Conservation (phyloP, 2,797 vertebrate species). For the Crenichthys baileyi region DNA sequence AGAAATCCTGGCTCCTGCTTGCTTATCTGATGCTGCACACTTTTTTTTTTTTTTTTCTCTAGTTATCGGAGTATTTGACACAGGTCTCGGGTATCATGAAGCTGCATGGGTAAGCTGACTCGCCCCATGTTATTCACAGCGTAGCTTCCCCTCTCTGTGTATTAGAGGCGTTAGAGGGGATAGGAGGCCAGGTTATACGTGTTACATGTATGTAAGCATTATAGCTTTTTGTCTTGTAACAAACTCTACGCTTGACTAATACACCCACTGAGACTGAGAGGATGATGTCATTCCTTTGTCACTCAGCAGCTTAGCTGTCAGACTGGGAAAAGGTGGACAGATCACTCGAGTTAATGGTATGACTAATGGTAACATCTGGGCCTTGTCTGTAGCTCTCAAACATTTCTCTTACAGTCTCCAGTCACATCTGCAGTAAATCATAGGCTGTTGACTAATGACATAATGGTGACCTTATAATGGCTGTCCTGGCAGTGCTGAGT, state of each 20-base stretch:
- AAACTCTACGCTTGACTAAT: slow-evolving; percentile 39
- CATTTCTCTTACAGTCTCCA: slow-evolving; percentile 25
- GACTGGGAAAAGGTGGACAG: slow-evolving; percentile 5
- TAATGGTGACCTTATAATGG: slow-evolving; percentile 63
- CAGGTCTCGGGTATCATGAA: slow-evolving; percentile 69
- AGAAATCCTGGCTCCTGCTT: slow-evolving; percentile 48
- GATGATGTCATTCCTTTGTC: slow-evolving; percentile 64
- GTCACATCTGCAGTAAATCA: slow-evolving; percentile 71
- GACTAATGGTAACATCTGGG: slow-evolving; percentile 58
- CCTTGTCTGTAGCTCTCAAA: slow-evolving; percentile 45
- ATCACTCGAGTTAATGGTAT: slow-evolving; percentile 53
- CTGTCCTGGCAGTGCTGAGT: slow-evolving; percentile 53
- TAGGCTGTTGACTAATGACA: slow-evolving; percentile 62
- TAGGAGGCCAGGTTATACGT: neutral
- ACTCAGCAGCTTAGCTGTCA: slow-evolving; percentile 59
- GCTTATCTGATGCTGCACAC: slow-evolving; percentile 72
- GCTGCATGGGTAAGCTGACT: slow-evolving; percentile 66
- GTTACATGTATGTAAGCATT: slow-evolving; percentile 20
- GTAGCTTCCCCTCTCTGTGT: slow-evolving; percentile 46
- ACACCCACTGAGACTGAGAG: slow-evolving; percentile 1
- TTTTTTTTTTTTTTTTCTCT: slow-evolving; percentile 56
- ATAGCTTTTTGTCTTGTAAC: slow-evolving; percentile 42
- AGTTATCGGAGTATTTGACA: slow-evolving; percentile 72
- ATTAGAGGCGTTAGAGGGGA: slow-evolving; percentile 26
- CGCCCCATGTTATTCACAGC: slow-evolving; percentile 62